Conservation (phyloP, 2,888 invertebrate genomes). For the Aspidapion aeneum region DNA sequence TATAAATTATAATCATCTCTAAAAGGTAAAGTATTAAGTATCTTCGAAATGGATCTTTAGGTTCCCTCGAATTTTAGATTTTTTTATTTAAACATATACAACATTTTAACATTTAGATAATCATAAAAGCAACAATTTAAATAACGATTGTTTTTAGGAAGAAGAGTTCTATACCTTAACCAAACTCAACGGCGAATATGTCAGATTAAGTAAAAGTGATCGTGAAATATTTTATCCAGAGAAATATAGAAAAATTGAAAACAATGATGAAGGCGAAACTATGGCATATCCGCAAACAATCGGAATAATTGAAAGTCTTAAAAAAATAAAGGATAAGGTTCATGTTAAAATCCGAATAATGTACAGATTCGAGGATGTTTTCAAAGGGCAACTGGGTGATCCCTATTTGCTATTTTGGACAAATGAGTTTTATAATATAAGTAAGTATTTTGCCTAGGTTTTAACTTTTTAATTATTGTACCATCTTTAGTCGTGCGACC, state of each 20-base stretch:
- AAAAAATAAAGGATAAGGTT: conserved; percentile 9
- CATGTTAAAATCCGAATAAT: conserved; percentile 13
- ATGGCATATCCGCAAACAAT: conserved; percentile 16
- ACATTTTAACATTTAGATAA: too few relatives aligned
- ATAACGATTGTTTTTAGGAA: conserved; percentile 7
- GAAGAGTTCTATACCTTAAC: conserved; percentile 11
- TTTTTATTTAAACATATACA: too few relatives aligned
- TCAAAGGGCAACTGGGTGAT: conserved; percentile 12
- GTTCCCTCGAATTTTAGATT: too few relatives aligned
- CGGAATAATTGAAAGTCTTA: conserved; percentile 18
- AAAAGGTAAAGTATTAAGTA: too few relatives aligned
- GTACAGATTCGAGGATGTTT: conserved; percentile 16
- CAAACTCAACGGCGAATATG: conserved; percentile 11
- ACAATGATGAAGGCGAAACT: conserved; percentile 3
- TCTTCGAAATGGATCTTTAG: too few relatives aligned
- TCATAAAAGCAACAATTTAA: too few relatives aligned
- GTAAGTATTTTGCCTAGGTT: too few relatives aligned
- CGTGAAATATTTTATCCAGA: conserved; percentile 15
- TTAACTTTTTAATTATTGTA: too few relatives aligned
- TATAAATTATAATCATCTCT: too few relatives aligned
- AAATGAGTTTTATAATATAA: conserved; percentile 15
- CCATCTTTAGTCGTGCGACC: too few relatives aligned
- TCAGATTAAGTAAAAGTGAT: conserved; percentile 10
- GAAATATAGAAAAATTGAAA: conserved; percentile 14
- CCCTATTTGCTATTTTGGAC: conserved; percentile 20